A percentile compares a stretch with the other conserved stretches of the same genome.
Conservation (phyloP, 92 coral and sea anemone species). For the Epizoanthus stellaris region DNA sequence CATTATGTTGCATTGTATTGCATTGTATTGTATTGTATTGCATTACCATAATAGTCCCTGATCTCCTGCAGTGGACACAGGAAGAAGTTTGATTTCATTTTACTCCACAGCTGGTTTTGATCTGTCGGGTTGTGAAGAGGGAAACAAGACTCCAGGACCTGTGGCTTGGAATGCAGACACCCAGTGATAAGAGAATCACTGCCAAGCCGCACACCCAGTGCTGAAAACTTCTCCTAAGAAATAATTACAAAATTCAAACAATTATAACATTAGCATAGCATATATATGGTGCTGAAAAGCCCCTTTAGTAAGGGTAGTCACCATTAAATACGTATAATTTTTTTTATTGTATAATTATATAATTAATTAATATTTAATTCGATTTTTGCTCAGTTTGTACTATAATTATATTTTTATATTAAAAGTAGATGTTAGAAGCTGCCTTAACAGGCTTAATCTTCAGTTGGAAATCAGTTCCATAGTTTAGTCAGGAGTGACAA, state of each 20-base stretch:
- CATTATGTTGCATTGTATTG: background rate
- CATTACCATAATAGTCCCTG: conserved; percentile 93
- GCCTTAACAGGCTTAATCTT: too few relatives aligned
- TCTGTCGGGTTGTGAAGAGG: conserved; percentile 83
- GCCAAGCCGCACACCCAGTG: conserved; percentile 76
- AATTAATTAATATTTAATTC: too few relatives aligned
- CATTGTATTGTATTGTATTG: background rate
- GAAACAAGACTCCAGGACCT: conserved; percentile 82
- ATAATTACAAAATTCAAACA: background rate
- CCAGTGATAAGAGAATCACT: conserved; percentile 77
- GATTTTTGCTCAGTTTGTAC: background rate
- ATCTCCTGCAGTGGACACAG: conserved; percentile 92
- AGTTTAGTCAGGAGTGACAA: background rate
- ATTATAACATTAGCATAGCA: too few relatives aligned
- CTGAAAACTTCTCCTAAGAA: conserved; percentile 60
- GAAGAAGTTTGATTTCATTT: conserved; percentile 84
- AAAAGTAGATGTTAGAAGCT: too few relatives aligned
- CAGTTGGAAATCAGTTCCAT: background rate
- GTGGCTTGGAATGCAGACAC: conserved; percentile 91
- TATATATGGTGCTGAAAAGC: too few relatives aligned
- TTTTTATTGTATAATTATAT: too few relatives aligned
- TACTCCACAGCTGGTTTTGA: conserved; percentile 82
- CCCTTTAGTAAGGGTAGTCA: too few relatives aligned
- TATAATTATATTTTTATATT: conserved; percentile 8
- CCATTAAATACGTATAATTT: too few relatives aligned